Evolutionary conservation across 2,797 vertebrate genomes (phyloP), one percentile per base, ranked within the genome.

Genomic region (Graptemys geographica): DNA sequence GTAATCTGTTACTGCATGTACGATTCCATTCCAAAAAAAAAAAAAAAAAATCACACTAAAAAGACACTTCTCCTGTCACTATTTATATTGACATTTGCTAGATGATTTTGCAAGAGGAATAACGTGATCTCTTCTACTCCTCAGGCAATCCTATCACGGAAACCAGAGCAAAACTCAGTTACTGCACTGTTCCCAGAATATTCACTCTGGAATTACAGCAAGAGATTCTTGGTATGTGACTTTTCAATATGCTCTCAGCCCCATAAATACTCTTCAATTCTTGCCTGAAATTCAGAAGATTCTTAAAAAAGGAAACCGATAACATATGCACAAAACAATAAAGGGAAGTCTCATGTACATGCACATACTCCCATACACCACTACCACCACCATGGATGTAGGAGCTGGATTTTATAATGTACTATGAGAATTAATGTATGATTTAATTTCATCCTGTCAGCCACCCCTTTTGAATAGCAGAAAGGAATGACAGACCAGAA

Each of bases 171-270:
- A 93, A 92, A 53, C 55, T 80, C 57, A 52, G 80, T 90, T 79
- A 76, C 55, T 92, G 84, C 55, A 89, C 2, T 95, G 88, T 94
- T 95, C 57, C 92, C 89, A 81, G 83, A 97, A 92, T 59, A 94
- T 19, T 89, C 80, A 92, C 90, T 37, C 53, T 86, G 82, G 84
- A 96, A 89, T 41, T 92, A 84, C 79, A 94, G 62, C 53, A 76
- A 25, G 76, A 89, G 81, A 81, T 86, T 90, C 76, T 81, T 19
- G 76, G 33, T 57, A 65, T 7, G 9, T 8, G 10, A 83, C 37
- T 81, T 65, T 85, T 89, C 59, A 74, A 33, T 84, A 89, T 31
- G 90, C 21, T 59, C 49, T 86, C 81, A 91, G 41, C 7, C 11
- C 31, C 25, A 37, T 27, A 93, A 94, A 89, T 47, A 79, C 33